Percentiles rank a stretch among this genome's conserved stretches.
Evolutionary conservation across 2,888 invertebrate species (phyloP).

Genomic region (Steinernema hermaphroditum): DNA sequence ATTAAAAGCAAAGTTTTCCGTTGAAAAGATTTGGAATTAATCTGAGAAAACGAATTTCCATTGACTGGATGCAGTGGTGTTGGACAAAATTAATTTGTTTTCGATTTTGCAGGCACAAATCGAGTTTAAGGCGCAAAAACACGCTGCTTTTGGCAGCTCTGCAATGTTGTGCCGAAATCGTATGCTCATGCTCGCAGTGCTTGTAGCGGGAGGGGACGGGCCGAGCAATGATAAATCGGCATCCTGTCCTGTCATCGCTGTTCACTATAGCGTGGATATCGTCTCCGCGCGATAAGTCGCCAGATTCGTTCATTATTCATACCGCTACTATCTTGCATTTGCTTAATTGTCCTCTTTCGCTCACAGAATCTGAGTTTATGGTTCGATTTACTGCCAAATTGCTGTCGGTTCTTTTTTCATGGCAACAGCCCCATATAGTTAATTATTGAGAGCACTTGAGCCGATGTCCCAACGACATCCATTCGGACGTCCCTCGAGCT

Average conservation of each 20-base stretch:
- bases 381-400: slow-evolving; percentile 31
- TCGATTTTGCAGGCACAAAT: slow-evolving; percentile 11
- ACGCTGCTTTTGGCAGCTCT: slow-evolving; percentile 24
- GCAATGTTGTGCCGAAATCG: slow-evolving; percentile 21
- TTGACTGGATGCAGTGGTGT: background rate
- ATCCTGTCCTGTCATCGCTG: background rate
- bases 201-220: background rate
- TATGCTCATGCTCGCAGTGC: background rate
- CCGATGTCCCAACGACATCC: background rate
- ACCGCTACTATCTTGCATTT: slow-evolving; percentile 30
- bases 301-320: slow-evolving; percentile 26
- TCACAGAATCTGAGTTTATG: slow-evolving; percentile 25
- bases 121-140: slow-evolving; percentile 29
- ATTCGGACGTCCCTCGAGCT: background rate
- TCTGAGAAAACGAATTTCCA: slow-evolving; percentile 26
- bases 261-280: background rate
- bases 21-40: background rate
- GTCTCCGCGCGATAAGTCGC: slow-evolving; percentile 16
- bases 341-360: slow-evolving; percentile 22
- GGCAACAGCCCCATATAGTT: slow-evolving; percentile 27
- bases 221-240: background rate
- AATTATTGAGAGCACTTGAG: slow-evolving; percentile 23
- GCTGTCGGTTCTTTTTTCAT: slow-evolving; percentile 28
- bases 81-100: slow-evolving; percentile 21
- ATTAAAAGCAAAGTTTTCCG: background rate